phyloP scores from a whole-genome alignment of 2,888 invertebrate genomes.

The Temnothorax rugatulus region DNA sequence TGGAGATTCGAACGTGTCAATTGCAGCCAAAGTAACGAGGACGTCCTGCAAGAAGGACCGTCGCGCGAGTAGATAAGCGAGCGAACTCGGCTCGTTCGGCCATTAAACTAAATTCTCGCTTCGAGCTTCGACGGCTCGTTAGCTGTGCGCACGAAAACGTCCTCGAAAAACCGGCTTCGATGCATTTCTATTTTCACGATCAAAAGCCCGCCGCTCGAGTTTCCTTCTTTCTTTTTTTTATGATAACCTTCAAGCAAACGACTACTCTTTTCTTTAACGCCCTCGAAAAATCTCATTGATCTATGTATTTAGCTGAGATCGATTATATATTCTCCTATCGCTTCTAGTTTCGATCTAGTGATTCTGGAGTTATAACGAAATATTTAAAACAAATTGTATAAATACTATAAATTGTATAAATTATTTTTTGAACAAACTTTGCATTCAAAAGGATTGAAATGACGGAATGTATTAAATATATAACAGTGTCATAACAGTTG shows the following conservation, averaged over 20 bases:
- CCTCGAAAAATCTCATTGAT: constrained; percentile 29
- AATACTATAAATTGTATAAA: not conserved
- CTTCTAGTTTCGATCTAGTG: not conserved
- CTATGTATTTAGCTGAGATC: not conserved
- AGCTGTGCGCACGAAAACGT: constrained; percentile 72
- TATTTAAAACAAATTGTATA: not conserved
- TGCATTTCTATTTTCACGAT: constrained; percentile 64
- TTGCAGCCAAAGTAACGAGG: constrained; percentile 79
- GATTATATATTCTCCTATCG: not conserved
- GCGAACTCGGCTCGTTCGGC: constrained; percentile 69
- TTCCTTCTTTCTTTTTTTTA: not conserved
- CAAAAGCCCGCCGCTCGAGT: constrained; percentile 8
- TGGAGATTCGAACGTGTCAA: constrained; percentile 79
- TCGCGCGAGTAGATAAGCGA: constrained; percentile 77
- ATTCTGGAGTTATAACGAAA: not conserved
- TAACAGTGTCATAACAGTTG: no score
- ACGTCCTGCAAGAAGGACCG: constrained; percentile 71
- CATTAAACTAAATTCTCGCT: constrained; percentile 81
- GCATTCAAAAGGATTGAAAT: not conserved
- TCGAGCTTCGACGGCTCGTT: constrained; percentile 81
- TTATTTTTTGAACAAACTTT: constrained; percentile 5
- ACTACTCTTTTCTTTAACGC: constrained; percentile 27
- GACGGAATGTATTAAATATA: not conserved
- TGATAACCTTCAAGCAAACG: constrained; percentile 19
- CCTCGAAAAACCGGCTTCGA: constrained; percentile 66